A percentile compares a stretch with the other conserved stretches of the same genome.
These are phyloP conservation scores for Chironomus striatipennis DNA, from an alignment of 1,140 invertebrate species.

Conservation along the genomic window DNA sequence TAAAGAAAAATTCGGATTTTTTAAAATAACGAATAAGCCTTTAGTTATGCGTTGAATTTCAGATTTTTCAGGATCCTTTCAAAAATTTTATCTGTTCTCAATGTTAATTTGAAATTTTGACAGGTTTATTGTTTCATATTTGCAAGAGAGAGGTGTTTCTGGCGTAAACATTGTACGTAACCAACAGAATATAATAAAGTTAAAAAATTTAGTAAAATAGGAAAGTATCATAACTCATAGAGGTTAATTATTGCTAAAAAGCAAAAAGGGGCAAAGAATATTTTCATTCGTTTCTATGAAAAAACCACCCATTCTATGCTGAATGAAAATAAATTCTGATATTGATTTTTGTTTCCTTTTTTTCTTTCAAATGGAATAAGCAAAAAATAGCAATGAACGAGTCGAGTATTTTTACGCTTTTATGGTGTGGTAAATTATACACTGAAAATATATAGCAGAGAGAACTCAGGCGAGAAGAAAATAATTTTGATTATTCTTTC, in stretches of 20 bases:
- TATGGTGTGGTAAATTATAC: constrained; percentile 21
- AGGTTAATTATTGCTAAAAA: not conserved
- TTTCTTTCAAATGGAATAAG: not conserved
- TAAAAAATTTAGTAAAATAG: too few species aligned
- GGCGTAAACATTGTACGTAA: too few species aligned
- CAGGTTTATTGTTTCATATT: too few species aligned
- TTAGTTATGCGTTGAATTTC: not conserved
- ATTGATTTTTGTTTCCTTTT: constrained; percentile 18
- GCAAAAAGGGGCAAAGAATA: not conserved
- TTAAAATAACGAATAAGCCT: too few species aligned
- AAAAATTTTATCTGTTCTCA: too few species aligned
- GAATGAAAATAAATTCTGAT: not conserved
- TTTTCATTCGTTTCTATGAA: too few species aligned
- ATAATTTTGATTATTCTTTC: constrained; percentile 16
- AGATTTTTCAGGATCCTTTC: not conserved
- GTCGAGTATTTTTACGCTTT: constrained; percentile 19
- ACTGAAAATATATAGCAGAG: not conserved
- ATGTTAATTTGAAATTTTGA: too few species aligned
- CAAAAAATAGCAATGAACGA: not conserved
- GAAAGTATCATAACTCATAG: not conserved
- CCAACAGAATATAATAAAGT: too few species aligned
- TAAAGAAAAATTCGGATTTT: too few species aligned
- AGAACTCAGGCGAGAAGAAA: not conserved
- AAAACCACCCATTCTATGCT: not conserved
- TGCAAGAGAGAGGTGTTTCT: too few species aligned